A percentile compares a stretch with the other conserved stretches of the same genome.
Evolutionary conservation across 1,140 invertebrate species (phyloP).

Genomic region (Protaetia brevitarsis): DNA sequence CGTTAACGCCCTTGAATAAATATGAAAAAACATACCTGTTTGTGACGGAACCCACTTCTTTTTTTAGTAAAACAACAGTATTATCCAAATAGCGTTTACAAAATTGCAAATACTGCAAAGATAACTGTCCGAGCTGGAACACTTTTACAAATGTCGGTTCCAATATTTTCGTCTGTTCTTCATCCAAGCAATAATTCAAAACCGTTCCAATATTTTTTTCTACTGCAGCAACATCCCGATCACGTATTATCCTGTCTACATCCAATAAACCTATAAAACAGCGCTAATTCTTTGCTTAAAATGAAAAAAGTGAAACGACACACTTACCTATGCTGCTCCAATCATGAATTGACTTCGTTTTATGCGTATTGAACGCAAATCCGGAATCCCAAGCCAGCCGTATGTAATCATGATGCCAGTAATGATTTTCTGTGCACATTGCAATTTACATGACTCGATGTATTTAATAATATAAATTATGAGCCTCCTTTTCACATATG

Average conservation of each 20-base stretch:
- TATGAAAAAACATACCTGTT: slow-evolving; percentile 49
- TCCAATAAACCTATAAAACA: slow-evolving; percentile 56
- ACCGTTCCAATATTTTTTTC: slow-evolving; percentile 57
- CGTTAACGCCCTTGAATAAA: too few species aligned
- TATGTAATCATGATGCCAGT: slow-evolving; percentile 63
- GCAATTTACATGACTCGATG: not conserved
- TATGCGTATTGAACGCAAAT: slow-evolving; percentile 62
- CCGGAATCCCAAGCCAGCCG: slow-evolving; percentile 64
- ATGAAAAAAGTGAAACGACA: too few species aligned
- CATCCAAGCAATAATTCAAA: slow-evolving; percentile 41
- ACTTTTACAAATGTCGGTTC: slow-evolving; percentile 67
- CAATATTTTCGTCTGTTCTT: slow-evolving; percentile 52
- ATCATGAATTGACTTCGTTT: slow-evolving; percentile 56
- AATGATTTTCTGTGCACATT: slow-evolving; percentile 34
- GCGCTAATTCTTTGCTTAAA: slow-evolving; percentile 18
- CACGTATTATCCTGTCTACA: slow-evolving; percentile 60
- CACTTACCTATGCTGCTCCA: slow-evolving; percentile 20
- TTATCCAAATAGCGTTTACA: slow-evolving; percentile 67
- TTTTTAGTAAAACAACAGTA: slow-evolving; percentile 60
- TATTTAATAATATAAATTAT: too few species aligned
- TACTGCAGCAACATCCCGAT: slow-evolving; percentile 60
- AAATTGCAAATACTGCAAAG: slow-evolving; percentile 67
- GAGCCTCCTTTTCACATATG: too few species aligned
- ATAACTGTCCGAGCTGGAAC: slow-evolving; percentile 64
- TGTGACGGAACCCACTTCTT: slow-evolving; percentile 56